Evolutionary conservation across 2,888 invertebrate species (phyloP).

Genomic region (Yponomeuta plumbellus): DNA sequence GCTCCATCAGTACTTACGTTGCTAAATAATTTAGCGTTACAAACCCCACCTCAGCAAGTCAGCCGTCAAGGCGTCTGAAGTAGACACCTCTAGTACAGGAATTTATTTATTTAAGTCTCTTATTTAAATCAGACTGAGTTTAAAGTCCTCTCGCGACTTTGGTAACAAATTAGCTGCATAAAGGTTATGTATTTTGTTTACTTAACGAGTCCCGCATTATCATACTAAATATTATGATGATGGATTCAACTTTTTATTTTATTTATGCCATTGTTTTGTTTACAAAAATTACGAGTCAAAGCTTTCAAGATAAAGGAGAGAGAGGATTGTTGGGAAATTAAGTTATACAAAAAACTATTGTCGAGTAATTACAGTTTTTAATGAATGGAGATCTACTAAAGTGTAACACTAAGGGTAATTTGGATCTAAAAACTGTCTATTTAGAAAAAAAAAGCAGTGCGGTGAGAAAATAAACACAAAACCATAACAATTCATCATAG

Average conservation of each 20-base stretch:
- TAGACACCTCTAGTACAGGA: conserved; percentile 30
- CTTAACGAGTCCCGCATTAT: conserved; percentile 29
- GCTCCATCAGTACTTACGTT: no score
- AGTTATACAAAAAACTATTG: background rate
- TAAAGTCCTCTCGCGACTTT: conserved; percentile 61
- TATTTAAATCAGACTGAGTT: conserved; percentile 71
- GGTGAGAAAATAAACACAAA: conserved; percentile 64
- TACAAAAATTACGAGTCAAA: background rate
- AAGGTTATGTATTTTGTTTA: conserved; percentile 43
- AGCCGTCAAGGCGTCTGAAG: background rate
- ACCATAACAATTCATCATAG: conserved; percentile 71
- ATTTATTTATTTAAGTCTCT: conserved; percentile 68
- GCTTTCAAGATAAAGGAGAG: background rate
- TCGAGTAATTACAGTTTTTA: background rate
- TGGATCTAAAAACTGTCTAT: background rate
- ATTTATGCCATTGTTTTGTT: conserved; percentile 18
- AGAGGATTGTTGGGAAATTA: background rate
- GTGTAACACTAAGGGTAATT: background rate
- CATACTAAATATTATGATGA: conserved; percentile 30
- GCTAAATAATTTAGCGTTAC: background rate
- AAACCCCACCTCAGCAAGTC: background rate
- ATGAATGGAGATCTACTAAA: background rate
- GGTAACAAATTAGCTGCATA: conserved; percentile 64
- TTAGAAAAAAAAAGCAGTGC: conserved; percentile 12
- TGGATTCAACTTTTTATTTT: conserved; percentile 25